A percentile compares a stretch with the other conserved stretches of the same genome.
These are phyloP conservation scores for Glaucidium brasilianum DNA, from an alignment of 2,113 vertebrate genomes.

Conservation along the genomic window DNA sequence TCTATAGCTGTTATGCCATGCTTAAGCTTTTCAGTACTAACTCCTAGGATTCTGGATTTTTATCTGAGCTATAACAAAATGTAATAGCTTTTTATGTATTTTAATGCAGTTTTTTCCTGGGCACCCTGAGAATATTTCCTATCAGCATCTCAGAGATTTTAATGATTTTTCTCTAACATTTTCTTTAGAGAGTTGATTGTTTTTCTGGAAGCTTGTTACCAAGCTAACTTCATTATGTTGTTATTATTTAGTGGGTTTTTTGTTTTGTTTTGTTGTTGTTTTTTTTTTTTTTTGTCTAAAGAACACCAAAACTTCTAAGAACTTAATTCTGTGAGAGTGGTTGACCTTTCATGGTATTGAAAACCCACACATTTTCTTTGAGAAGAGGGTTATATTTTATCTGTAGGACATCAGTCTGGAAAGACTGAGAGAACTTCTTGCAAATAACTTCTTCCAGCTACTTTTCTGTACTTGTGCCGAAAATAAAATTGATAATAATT, in stretches of 20 bases:
- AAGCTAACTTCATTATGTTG: background rate
- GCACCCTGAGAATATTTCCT: background rate
- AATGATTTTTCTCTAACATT: background rate
- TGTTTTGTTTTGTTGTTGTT: too few relatives aligned
- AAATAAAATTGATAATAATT: slow-evolving; percentile 18
- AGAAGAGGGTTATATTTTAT: background rate
- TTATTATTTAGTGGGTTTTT: background rate
- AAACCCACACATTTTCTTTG: background rate
- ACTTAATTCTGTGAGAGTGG: background rate
- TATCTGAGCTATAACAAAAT: background rate
- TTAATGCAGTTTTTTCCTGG: background rate
- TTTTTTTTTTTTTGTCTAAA: background rate
- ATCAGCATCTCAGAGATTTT: background rate
- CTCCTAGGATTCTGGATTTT: background rate
- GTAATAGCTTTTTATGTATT: background rate
- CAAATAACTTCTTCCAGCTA: background rate
- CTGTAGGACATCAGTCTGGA: background rate
- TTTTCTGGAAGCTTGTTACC: slow-evolving; percentile 8
- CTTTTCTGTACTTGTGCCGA: background rate
- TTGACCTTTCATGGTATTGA: background rate
- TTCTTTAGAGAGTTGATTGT: background rate
- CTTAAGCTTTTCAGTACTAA: background rate
- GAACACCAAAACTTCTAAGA: background rate
- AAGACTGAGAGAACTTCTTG: background rate
- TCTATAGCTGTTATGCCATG: background rate